Evolutionary conservation across 2,113 vertebrate species (phyloP).

Genomic region (Microcebus lehilahytsara): DNA sequence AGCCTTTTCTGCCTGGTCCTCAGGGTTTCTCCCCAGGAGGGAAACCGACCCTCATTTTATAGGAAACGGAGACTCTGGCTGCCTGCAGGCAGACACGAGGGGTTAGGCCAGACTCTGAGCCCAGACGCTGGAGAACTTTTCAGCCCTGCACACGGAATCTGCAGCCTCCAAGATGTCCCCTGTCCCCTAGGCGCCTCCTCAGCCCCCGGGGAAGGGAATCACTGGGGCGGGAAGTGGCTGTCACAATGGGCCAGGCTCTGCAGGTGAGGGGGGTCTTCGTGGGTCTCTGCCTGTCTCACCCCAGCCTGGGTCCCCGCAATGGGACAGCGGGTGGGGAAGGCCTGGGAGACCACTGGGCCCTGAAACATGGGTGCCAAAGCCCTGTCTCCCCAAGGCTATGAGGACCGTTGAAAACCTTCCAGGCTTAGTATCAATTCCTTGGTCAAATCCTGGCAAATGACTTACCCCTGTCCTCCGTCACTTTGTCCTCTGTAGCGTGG

Average conservation of each 20-base stretch:
- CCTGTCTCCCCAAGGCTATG: accelerated
- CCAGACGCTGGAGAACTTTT: background rate
- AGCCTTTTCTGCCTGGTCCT: background rate
- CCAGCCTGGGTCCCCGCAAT: background rate
- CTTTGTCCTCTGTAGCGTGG: background rate
- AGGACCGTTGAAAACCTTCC: background rate
- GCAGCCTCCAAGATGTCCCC: background rate
- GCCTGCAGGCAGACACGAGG: background rate
- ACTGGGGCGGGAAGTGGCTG: background rate
- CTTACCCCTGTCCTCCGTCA: background rate
- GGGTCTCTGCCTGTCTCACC: background rate
- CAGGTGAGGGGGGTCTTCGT: background rate
- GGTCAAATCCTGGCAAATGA: background rate
- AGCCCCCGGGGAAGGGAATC: background rate
- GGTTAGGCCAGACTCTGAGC: background rate
- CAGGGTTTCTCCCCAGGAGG: accelerated
- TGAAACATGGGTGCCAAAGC: background rate
- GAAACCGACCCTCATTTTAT: background rate
- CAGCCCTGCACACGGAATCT: accelerated
- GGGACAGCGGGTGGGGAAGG: too few species aligned
- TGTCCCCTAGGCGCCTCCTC: background rate
- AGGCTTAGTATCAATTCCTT: background rate
- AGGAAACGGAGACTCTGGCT: background rate
- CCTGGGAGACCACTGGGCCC: too few species aligned
- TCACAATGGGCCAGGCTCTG: background rate